Evolutionary conservation across 2,797 vertebrate species (phyloP).

Genomic region (Propithecus perrieri): DNA sequence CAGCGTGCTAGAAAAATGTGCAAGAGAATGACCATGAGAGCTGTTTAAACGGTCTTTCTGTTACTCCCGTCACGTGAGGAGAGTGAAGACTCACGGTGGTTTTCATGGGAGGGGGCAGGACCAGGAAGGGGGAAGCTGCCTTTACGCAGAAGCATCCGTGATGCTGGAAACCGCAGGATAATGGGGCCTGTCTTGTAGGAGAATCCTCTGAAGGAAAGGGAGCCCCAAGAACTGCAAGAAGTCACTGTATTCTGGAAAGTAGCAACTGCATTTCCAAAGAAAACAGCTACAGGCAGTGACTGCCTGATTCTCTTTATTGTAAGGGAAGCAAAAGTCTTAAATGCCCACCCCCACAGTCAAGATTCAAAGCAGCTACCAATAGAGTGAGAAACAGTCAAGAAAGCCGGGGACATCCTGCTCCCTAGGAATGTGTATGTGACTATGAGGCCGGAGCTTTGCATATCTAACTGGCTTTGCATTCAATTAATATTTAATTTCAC

Average conservation of each 20-base stretch:
- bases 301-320: not conserved
- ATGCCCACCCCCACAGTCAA: rapidly evolving
- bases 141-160: not conserved
- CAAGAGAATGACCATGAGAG: not conserved
- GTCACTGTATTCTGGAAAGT: not conserved
- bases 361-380: not conserved
- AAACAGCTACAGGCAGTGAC: not conserved
- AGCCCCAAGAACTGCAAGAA: not conserved
- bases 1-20: not conserved
- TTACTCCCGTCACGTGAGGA: no score
- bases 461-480: not conserved
- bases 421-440: not conserved
- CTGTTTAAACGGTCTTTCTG: not conserved
- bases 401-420: not conserved
- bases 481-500: not conserved
- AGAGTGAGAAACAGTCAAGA: not conserved
- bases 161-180: not conserved
- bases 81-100: not conserved
- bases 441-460: not conserved
- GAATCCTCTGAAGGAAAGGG: not conserved
- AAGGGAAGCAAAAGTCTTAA: not conserved
- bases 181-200: no score
- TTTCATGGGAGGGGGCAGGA: rapidly evolving
- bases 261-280: not conserved
- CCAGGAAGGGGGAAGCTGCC: no score